phyloP scores from a whole-genome alignment of 2,888 invertebrate species.

The Malthinus seriepunctatus region DNA sequence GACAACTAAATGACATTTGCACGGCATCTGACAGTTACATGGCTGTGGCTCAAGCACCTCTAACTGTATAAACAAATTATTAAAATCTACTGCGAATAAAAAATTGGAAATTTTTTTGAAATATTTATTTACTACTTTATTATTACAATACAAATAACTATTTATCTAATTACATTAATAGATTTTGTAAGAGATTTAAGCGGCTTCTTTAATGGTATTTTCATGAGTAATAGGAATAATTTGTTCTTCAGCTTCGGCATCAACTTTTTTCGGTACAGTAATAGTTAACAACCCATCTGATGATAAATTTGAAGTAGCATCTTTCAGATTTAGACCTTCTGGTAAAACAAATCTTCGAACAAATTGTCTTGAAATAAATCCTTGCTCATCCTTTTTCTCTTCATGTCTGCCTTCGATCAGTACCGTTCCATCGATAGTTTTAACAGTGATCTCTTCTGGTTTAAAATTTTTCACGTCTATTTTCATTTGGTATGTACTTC shows the following conservation, averaged over 20 bases:
- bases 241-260: constrained; percentile 49
- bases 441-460: constrained; percentile 32
- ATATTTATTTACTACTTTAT: too few relatives aligned
- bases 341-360: constrained; percentile 76
- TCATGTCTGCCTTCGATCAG: constrained; percentile 33
- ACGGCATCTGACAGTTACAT: too few relatives aligned
- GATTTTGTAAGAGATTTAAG: neutral
- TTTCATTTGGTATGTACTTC: constrained; percentile 60
- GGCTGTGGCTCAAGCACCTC: too few relatives aligned
- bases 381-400: constrained; percentile 24
- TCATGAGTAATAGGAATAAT: constrained; percentile 54
- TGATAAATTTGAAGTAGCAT: constrained; percentile 74
- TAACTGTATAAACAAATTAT: too few relatives aligned
- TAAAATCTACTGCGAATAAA: too few relatives aligned
- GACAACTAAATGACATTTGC: too few relatives aligned
- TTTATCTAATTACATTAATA: neutral
- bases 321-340: constrained; percentile 72
- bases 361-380: constrained; percentile 73
- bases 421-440: constrained; percentile 24
- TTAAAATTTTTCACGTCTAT: constrained; percentile 28
- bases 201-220: constrained; percentile 27
- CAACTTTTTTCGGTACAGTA: constrained; percentile 61
- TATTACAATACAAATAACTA: too few relatives aligned
- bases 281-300: constrained; percentile 75
- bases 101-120: too few relatives aligned